phyloP scores from a whole-genome alignment of 2,888 invertebrate species.

The Epirrita christyi region DNA sequence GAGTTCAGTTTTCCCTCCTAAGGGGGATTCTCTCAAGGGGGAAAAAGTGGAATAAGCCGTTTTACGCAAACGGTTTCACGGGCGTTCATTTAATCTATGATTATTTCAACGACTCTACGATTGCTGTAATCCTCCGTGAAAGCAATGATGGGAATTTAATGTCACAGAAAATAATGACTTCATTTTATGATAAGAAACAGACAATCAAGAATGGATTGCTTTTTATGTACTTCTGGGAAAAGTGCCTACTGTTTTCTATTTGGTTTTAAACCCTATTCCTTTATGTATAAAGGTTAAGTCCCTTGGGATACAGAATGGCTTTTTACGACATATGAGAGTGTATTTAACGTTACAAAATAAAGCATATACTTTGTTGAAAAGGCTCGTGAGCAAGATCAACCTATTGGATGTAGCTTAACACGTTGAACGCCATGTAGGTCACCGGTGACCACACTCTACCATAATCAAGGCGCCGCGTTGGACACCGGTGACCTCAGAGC shows the following conservation, averaged over 20 bases:
- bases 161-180: constrained; percentile 42
- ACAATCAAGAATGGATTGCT: constrained; percentile 38
- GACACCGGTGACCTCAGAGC: too few relatives aligned
- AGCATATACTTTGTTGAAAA: not conserved
- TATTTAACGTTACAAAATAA: constrained; percentile 25
- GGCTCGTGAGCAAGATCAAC: not conserved
- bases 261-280: constrained; percentile 1
- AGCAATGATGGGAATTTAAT: constrained; percentile 40
- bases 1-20: too few relatives aligned
- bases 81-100: too few relatives aligned
- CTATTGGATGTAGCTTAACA: not conserved
- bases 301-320: not conserved
- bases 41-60: too few relatives aligned
- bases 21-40: too few relatives aligned
- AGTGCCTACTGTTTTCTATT: constrained; percentile 7
- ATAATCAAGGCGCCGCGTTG: too few relatives aligned
- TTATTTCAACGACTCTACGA: constrained; percentile 3
- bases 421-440: too few relatives aligned
- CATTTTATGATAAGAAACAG: constrained; percentile 42
- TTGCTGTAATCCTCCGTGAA: constrained; percentile 15
- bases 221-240: constrained; percentile 35
- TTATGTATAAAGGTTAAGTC: not conserved
- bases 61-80: too few relatives aligned
- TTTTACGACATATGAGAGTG: constrained; percentile 28
- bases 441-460: too few relatives aligned